These are phyloP conservation scores for Pangasius djambal DNA, from an alignment of 2,797 vertebrate species.

Conservation along the genomic window DNA sequence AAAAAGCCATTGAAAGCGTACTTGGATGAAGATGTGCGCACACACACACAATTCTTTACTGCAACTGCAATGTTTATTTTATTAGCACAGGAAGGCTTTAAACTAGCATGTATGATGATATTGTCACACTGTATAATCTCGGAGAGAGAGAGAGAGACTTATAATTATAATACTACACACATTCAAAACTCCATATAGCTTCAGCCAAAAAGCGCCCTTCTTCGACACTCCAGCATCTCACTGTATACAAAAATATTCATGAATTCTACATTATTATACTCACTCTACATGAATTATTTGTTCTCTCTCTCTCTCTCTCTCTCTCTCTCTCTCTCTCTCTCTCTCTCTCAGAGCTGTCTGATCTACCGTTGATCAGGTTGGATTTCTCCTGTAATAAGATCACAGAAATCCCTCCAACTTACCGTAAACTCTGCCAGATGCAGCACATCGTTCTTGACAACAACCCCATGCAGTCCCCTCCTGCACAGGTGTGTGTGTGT, in stretches of 20 bases:
- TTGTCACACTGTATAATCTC: background rate
- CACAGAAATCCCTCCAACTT: conserved; percentile 92
- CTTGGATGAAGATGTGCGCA: background rate
- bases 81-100: background rate
- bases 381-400: conserved; percentile 99
- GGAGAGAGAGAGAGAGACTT: background rate
- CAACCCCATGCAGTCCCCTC: conserved; percentile 97
- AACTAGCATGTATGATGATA: background rate
- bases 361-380: conserved; percentile 91
- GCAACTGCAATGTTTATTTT: background rate
- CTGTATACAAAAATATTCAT: background rate
- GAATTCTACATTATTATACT: conserved; percentile 18
- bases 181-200: background rate
- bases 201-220: background rate
- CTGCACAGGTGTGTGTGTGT: conserved; percentile 86
- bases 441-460: conserved; percentile 95
- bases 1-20: background rate
- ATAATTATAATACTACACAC: background rate
- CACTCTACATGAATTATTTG: background rate
- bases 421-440: conserved; percentile 91
- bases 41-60: background rate
- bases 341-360: conserved; percentile 83
- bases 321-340: conserved; percentile 7
- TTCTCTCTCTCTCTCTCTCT: conserved; percentile 22
- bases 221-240: background rate